phyloP scores from a whole-genome alignment of 2,113 vertebrate genomes.

The Opisthocomus hoazin region DNA sequence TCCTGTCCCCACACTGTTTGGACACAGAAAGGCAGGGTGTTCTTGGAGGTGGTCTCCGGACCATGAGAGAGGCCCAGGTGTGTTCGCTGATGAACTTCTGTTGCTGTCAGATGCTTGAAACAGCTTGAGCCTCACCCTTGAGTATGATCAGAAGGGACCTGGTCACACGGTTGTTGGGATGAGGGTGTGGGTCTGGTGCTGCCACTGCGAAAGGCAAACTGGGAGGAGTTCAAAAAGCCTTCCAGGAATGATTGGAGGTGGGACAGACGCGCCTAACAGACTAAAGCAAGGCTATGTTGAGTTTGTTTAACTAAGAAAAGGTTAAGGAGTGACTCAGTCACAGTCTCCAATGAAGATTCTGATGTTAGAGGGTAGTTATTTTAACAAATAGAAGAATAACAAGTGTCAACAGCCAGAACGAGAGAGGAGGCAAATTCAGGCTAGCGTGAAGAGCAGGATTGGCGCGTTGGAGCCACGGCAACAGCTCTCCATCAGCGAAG shows the following conservation, averaged over 20 bases:
- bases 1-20: neutral
- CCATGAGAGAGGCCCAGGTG: neutral
- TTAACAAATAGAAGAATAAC: neutral
- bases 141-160: neutral
- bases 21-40: neutral
- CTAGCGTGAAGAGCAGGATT: neutral
- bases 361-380: neutral
- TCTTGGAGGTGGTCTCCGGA: neutral
- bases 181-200: neutral
- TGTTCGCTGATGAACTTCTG: neutral
- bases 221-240: neutral
- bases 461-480: neutral
- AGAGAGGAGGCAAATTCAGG: neutral
- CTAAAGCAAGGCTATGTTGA: neutral
- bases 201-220: neutral
- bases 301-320: neutral
- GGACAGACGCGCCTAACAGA: neutral
- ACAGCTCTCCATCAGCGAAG: neutral
- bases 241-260: neutral
- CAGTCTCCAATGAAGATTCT: neutral
- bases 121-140: neutral
- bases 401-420: neutral
- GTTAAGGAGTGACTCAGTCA: rapidly evolving
- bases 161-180: neutral
- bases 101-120: neutral